Conservation (phyloP, 2,888 invertebrate species). For the Torymus tubicola region DNA sequence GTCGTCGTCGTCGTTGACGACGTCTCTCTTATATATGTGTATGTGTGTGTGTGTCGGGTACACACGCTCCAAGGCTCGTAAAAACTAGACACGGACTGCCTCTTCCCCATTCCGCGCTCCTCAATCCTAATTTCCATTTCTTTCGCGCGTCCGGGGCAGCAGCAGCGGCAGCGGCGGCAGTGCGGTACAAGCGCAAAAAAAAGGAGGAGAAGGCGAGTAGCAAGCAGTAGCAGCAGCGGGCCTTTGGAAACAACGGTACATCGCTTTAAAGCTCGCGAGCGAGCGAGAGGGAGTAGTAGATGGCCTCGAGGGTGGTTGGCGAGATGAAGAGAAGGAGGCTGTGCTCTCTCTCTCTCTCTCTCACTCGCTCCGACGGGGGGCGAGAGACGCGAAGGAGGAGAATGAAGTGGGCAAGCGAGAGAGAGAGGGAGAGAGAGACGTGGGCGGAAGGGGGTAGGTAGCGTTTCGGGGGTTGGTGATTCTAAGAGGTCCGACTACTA, state of each 20-base stretch:
- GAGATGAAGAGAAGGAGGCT: constrained; percentile 56
- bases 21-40: neutral
- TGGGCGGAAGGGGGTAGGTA: constrained; percentile 64
- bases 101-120: neutral
- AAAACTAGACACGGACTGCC: constrained; percentile 16
- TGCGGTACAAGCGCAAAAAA: neutral
- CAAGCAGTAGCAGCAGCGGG: neutral
- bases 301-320: constrained; percentile 65
- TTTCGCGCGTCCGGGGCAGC: constrained; percentile 10
- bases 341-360: neutral
- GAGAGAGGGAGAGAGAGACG: constrained; percentile 55
- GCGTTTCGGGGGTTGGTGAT: constrained; percentile 68
- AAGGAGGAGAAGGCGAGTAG: neutral
- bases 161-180: neutral
- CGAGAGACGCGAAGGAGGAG: constrained; percentile 51
- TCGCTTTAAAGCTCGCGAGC: constrained; percentile 71
- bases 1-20: too few relatives aligned
- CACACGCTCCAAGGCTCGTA: neutral
- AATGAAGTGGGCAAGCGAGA: constrained; percentile 46
- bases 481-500: constrained; percentile 74
- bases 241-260: constrained; percentile 63
- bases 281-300: constrained; percentile 59
- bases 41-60: neutral
- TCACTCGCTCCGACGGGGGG: constrained; percentile 14
- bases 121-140: constrained; percentile 47